Conservation (phyloP, 2,797 vertebrate species). For the Poecile montanus region DNA sequence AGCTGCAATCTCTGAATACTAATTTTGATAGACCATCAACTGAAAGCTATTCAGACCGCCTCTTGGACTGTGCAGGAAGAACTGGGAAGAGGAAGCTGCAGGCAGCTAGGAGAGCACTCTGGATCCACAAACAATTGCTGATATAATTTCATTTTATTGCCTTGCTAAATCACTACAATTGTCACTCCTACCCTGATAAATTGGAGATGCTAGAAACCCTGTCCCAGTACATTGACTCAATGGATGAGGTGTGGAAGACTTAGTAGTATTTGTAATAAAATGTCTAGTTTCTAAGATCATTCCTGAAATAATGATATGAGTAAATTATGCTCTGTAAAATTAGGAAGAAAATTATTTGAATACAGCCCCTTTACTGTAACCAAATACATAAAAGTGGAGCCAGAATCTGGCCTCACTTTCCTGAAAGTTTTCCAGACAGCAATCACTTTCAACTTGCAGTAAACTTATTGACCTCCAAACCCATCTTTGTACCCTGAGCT, state of each 20-base stretch:
- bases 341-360: neutral
- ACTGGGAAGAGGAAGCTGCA: neutral
- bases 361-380: neutral
- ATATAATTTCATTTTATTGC: constrained; percentile 10
- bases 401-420: neutral
- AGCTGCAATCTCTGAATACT: constrained; percentile 8
- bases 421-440: neutral
- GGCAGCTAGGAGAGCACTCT: neutral
- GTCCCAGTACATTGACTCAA: neutral
- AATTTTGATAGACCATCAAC: neutral
- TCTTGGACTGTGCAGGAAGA: neutral
- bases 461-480: neutral
- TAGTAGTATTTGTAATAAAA: neutral
- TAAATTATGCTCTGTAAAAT: neutral
- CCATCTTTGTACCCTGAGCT: neutral
- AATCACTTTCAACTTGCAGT: neutral
- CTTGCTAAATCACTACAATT: neutral
- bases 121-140: constrained; percentile 15
- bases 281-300: neutral
- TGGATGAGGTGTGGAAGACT: neutral
- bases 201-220: neutral
- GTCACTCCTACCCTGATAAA: neutral
- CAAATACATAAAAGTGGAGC: neutral
- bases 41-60: neutral
- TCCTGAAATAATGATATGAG: neutral